phyloP scores from a whole-genome alignment of 2,797 vertebrate species.

The Rhinichthys osculus region DNA sequence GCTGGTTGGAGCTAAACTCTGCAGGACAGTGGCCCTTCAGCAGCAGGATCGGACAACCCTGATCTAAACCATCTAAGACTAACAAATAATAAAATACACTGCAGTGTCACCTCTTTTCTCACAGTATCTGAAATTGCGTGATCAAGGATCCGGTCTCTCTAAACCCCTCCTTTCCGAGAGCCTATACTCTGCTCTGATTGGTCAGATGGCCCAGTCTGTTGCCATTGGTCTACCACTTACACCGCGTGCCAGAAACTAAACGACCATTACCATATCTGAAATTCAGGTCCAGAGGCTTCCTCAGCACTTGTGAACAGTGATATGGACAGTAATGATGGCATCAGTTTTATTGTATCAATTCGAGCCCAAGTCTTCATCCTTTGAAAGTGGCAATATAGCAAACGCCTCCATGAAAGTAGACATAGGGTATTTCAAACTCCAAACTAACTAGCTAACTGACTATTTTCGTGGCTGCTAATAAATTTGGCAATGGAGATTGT shows the following conservation, averaged over 20 bases:
- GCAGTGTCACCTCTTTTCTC: too few species aligned
- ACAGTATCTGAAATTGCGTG: too few species aligned
- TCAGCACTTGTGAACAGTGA: not conserved
- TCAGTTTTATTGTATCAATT: not conserved
- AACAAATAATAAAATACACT: too few species aligned
- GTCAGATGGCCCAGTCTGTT: too few species aligned
- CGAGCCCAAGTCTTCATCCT: not conserved
- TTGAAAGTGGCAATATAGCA: not conserved
- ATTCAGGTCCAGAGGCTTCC: too few species aligned
- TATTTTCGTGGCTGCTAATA: slow-evolving; percentile 35
- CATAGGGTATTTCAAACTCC: not conserved
- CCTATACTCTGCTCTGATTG: too few species aligned
- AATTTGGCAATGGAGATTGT: slow-evolving; percentile 18
- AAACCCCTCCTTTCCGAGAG: too few species aligned
- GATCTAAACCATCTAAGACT: too few species aligned
- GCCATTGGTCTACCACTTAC: not conserved
- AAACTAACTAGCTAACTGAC: not conserved
- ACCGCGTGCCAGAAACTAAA: not conserved
- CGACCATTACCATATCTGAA: not conserved
- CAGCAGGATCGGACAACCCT: too few species aligned
- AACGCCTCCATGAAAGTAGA: not conserved
- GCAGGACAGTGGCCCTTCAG: too few species aligned
- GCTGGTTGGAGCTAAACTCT: not conserved
- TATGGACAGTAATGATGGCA: not conserved
- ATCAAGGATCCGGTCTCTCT: too few species aligned